Percentiles rank a stretch among this genome's conserved stretches.
Conservation (phyloP, 2,797 vertebrate genomes). For the Rachycentron canadum region DNA sequence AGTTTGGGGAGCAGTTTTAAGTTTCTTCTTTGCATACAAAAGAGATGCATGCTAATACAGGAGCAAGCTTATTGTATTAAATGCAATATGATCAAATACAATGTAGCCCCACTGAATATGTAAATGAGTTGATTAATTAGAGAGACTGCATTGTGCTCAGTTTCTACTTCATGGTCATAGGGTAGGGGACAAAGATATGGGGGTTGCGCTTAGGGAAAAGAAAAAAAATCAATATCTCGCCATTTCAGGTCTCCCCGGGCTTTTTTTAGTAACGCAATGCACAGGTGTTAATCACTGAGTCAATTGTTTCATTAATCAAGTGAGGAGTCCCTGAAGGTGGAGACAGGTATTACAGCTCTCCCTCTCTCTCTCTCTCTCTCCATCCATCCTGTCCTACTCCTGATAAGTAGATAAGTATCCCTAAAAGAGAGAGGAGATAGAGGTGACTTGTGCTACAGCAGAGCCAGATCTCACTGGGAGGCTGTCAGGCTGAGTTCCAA, state of each 20-base stretch:
- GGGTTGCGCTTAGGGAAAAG: slow-evolving; percentile 41
- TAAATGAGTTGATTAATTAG: slow-evolving; percentile 73
- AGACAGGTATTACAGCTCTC: slow-evolving; percentile 67
- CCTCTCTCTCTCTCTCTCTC: slow-evolving; percentile 19
- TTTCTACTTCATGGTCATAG: slow-evolving; percentile 60
- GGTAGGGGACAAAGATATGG: slow-evolving; percentile 42
- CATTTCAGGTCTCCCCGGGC: slow-evolving; percentile 68
- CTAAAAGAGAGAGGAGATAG: slow-evolving; percentile 70
- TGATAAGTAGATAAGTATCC: slow-evolving; percentile 79
- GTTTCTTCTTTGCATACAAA: slow-evolving; percentile 25
- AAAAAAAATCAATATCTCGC: slow-evolving; percentile 78
- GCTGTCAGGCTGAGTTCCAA: slow-evolving; percentile 68
- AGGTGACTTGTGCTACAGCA: slow-evolving; percentile 74
- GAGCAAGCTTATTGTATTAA: slow-evolving; percentile 5
- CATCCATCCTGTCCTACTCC: slow-evolving; percentile 51
- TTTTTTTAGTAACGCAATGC: slow-evolving; percentile 79
- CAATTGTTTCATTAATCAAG: slow-evolving; percentile 87
- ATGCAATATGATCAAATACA: slow-evolving; percentile 45
- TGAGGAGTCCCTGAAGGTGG: slow-evolving; percentile 71
- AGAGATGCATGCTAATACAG: slow-evolving; percentile 27
- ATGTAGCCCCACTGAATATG: slow-evolving; percentile 61
- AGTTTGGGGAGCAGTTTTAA: slow-evolving; percentile 14
- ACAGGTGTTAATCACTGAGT: slow-evolving; percentile 85
- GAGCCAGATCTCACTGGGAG: slow-evolving; percentile 72
- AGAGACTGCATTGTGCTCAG: slow-evolving; percentile 32